Percentiles rank a stretch among this genome's conserved stretches.
Conservation (phyloP, 2,888 invertebrate species). For the Isoperla grammatica region DNA sequence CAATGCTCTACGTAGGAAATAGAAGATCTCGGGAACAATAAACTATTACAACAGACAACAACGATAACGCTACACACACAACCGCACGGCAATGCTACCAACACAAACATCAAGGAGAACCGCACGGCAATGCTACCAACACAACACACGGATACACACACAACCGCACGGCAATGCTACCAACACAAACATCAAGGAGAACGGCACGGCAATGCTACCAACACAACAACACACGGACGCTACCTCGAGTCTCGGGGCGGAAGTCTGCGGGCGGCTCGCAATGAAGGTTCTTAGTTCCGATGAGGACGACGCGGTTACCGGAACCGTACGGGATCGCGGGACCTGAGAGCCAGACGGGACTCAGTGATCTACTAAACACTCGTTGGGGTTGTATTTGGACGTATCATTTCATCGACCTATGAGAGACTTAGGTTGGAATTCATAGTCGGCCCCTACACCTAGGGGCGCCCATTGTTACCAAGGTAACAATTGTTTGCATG, state of each 20-base stretch:
- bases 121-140: background rate
- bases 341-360: too few species aligned
- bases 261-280: conserved; percentile 65
- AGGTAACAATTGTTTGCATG: too few species aligned
- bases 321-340: conserved; percentile 39
- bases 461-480: too few species aligned
- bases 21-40: too few species aligned
- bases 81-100: background rate
- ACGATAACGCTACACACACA: too few species aligned
- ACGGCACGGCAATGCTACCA: background rate
- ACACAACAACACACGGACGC: background rate
- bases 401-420: too few species aligned
- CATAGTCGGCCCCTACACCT: too few species aligned
- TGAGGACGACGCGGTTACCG: conserved; percentile 70
- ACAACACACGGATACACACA: background rate
- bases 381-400: too few species aligned
- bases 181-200: background rate
- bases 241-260: background rate
- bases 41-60: too few species aligned
- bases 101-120: background rate
- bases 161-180: background rate
- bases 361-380: too few species aligned
- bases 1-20: too few species aligned
- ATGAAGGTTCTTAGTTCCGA: conserved; percentile 74
- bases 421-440: too few species aligned